These are phyloP conservation scores for Campoplex capitator DNA, from an alignment of 2,888 invertebrate genomes.

Conservation along the genomic window DNA sequence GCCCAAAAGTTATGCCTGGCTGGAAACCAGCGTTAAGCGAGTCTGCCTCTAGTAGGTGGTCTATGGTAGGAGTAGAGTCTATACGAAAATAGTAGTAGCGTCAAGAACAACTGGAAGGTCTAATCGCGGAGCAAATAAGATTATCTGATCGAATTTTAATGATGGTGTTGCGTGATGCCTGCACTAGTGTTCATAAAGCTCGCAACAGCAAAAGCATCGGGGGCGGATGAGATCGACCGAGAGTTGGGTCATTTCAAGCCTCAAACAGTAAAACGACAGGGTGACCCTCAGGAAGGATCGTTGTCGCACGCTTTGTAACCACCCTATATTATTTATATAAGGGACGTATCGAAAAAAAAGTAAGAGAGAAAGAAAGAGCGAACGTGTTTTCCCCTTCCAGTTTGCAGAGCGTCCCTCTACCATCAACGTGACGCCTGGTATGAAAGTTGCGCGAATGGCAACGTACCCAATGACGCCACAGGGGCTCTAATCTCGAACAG, in stretches of 20 bases:
- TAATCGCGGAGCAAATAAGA: slow-evolving; percentile 82
- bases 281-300: slow-evolving; percentile 31
- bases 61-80: not conserved
- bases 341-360: slow-evolving; percentile 26
- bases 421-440: slow-evolving; percentile 5
- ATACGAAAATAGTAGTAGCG: slow-evolving; percentile 57
- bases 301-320: slow-evolving; percentile 44
- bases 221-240: slow-evolving; percentile 26
- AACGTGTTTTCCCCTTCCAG: slow-evolving; percentile 42
- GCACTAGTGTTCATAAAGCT: slow-evolving; percentile 42
- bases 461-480: slow-evolving; percentile 55
- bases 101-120: slow-evolving; percentile 74
- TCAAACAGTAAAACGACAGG: slow-evolving; percentile 29
- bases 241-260: slow-evolving; percentile 46
- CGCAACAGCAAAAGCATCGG: slow-evolving; percentile 9
- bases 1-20: slow-evolving; percentile 73
- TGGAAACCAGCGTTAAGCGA: slow-evolving; percentile 34
- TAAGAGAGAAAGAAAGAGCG: slow-evolving; percentile 23
- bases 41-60: slow-evolving; percentile 16
- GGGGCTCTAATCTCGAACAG: slow-evolving; percentile 71
- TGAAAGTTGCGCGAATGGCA: slow-evolving; percentile 32
- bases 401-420: not conserved
- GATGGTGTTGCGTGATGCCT: slow-evolving; percentile 79
- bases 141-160: slow-evolving; percentile 84
- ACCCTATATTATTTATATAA: slow-evolving; percentile 62